Evolutionary conservation across 2,888 invertebrate genomes (phyloP).

Genomic region (Nowickia ferox): DNA sequence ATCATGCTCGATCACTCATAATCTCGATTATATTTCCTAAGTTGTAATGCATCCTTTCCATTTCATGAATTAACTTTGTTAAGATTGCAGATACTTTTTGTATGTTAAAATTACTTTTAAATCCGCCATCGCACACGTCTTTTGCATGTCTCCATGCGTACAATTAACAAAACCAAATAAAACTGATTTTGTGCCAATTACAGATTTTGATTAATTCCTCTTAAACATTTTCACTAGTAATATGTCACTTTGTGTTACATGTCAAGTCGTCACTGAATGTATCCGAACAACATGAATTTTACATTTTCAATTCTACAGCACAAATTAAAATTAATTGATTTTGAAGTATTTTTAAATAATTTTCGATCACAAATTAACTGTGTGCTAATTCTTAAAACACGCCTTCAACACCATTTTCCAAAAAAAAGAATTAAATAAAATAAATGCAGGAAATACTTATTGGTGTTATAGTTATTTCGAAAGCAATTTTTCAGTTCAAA

Average conservation of each 20-base stretch:
- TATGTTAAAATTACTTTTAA: constrained; percentile 3
- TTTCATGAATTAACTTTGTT: background rate
- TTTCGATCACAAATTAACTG: constrained; percentile 30
- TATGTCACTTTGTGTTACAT: constrained; percentile 59
- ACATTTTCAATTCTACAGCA: constrained; percentile 26
- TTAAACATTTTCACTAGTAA: constrained; percentile 58
- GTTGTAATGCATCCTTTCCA: background rate
- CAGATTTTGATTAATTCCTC: constrained; percentile 67
- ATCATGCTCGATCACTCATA: too few relatives aligned
- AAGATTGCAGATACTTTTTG: background rate
- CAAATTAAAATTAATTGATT: constrained; percentile 66
- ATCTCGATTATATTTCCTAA: too few relatives aligned
- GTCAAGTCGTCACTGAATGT: constrained; percentile 39
- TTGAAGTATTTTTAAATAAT: constrained; percentile 53
- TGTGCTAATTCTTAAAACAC: constrained; percentile 47
- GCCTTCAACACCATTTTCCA: constrained; percentile 36
- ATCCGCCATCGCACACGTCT: background rate
- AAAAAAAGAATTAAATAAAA: constrained; percentile 11
- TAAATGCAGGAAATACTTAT: constrained; percentile 47
- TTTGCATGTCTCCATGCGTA: background rate
- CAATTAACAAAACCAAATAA: background rate
- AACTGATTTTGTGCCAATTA: constrained; percentile 56
- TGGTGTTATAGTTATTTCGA: constrained; percentile 26
- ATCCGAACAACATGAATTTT: constrained; percentile 14
- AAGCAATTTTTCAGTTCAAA: constrained; percentile 2